Conservation (phyloP, 2,797 vertebrate species). For the Lepus oiostolus region DNA sequence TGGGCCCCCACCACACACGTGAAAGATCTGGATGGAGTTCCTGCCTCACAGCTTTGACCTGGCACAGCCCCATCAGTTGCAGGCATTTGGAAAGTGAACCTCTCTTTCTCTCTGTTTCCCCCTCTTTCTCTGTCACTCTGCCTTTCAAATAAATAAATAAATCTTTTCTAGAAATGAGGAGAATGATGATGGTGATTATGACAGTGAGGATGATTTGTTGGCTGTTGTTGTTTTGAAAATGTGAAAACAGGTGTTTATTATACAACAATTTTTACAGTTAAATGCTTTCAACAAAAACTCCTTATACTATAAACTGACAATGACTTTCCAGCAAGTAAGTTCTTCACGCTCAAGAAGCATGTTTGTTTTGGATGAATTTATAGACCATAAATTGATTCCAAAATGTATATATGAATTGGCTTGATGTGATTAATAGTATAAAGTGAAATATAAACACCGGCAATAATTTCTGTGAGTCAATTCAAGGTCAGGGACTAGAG, state of each 20-base stretch:
- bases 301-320: not conserved
- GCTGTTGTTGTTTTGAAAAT: not conserved
- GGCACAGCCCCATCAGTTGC: no score
- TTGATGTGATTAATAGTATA: constrained; percentile 58
- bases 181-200: not conserved
- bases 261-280: constrained; percentile 10
- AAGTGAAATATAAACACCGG: constrained; percentile 52
- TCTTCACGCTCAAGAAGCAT: not conserved
- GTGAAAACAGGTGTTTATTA: constrained; percentile 67
- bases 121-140: no score
- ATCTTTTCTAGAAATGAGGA: not conserved
- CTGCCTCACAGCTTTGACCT: no score
- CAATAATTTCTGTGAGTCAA: not conserved
- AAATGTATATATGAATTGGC: constrained; percentile 7
- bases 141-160: no score
- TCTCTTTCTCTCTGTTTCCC: no score
- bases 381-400: constrained; percentile 3
- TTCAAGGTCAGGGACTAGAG: not conserved
- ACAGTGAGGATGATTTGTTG: not conserved
- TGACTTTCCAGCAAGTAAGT: not conserved
- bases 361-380: constrained; percentile 19
- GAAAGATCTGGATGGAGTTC: no score
- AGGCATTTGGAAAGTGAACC: no score
- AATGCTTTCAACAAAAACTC: constrained; percentile 37
- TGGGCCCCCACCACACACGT: no score